Evolutionary conservation across 1,140 invertebrate genomes (phyloP), one percentile per base, ranked within the genome.

Genomic region (Spodoptera frugiperda): DNA sequence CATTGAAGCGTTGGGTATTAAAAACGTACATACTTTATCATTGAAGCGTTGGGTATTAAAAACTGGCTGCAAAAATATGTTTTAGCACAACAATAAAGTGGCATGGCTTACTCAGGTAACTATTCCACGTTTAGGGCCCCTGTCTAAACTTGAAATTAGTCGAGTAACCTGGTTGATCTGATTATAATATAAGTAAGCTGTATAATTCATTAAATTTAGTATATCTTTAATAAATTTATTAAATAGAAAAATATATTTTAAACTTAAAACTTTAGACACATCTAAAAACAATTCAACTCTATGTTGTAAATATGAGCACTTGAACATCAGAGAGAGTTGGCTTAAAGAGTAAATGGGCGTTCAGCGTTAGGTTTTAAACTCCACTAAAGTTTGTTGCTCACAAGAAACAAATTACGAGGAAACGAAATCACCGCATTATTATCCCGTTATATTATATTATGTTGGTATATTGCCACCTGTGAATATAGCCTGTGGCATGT

Each of bases 331-430:
- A 82, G 80, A 83, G 82, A 87, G 82, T 83, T 81, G 77, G 80
- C 82, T 84, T 78, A 84, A 82, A 81, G 71, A 81, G 81, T 84
- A 85, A 90, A 89, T 87, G 84, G 79, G 82, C 82, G 82, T 87
- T 85, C 83, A 83, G 87, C 84, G 84, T 88, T 88, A 87, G 84
- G 82, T 89, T 89, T 88, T 84, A 86, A 88, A 85, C 86, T 80
- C 61, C 54, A 80, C 82, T 86, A 86, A 89, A 89, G 86, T 89
- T 91, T 80, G 88, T 80, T 82, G 80, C 78, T 79, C 48, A 85
- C 81, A 89, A 88, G 84, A 89, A 86, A 89, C 84, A 91, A 91
- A 93, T 91, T 88, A 91, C 83, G 79, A 81, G 84, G 84, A 89
- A 92, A 89, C 88, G 76, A 84, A 89, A 88, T 87, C 81, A 87